Base-by-base conservation (phyloP, 2,888 invertebrate species). In the Hybos culiciformis region DNA sequence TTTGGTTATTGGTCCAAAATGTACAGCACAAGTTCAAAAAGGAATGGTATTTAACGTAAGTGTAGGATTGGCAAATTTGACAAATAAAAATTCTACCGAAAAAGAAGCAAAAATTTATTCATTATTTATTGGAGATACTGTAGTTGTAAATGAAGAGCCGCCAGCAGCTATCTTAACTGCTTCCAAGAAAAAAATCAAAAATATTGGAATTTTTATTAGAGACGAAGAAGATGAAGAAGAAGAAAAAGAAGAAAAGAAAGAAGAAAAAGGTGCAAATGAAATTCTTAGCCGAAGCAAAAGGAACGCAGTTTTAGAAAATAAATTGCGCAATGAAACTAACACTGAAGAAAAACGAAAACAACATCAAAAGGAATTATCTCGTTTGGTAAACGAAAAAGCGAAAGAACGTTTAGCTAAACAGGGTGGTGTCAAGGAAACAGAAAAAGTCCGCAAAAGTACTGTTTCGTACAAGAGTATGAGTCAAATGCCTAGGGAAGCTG, bases 41-140 rank as follows among this genome's bases (percentile, higher is more conserved):
- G 91, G 92, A 42, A 97, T 98, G 96, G 81, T 93, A 1, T 97
- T 96, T 60, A 96, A 96, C 62, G 75, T 98, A 8, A 91, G 90
- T 59, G 78, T 98, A 51, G 98, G 98, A 12, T 74, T 98, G 42
- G 76, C 86, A 3, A 85, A 83, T 60, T 71, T 98, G 37, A 70
- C 72, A 9, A 96, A 96, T 62, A 75, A 78, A 49, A 83, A 84
- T 18, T 79, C 87, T 2, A 72, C 78, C 6, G 88, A 91, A 12
- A 87, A 86, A 55, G 87, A 88, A 66, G 83, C 83, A 29, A 93
- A 93, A 72, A 72, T 67, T 0, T 94, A 93, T 60, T 93, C 97
- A 0, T 70, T 99, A 3, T 96, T 93, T 59, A 75, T 98, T 54
- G 97, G 96, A 4, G 98, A 98, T 62, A 98, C 97, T 14, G 92